phyloP scores from a whole-genome alignment of 2,888 invertebrate genomes.

The Disparrhopalites patrizii region DNA sequence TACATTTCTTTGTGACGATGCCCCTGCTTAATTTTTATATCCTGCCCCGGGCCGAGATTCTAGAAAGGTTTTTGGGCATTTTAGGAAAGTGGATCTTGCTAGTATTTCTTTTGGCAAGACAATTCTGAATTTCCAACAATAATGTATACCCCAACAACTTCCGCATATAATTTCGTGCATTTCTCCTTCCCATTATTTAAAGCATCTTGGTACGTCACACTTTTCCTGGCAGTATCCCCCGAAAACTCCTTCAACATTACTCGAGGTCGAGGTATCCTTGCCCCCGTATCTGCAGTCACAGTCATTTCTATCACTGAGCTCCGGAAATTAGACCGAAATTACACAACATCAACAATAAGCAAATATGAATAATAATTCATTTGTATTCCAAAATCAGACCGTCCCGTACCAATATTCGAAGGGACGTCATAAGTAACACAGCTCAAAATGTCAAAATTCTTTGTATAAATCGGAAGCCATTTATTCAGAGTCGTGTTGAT shows the following conservation, averaged over 20 bases:
- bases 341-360: neutral
- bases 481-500: too few relatives aligned
- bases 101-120: neutral
- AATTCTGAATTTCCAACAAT: neutral
- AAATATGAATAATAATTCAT: conserved; percentile 10
- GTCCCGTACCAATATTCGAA: too few relatives aligned
- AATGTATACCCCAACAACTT: conserved; percentile 9
- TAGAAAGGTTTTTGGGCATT: neutral
- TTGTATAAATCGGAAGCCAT: too few relatives aligned
- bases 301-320: conserved; percentile 13
- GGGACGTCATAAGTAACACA: too few relatives aligned
- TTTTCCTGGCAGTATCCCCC: neutral
- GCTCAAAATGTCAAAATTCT: too few relatives aligned
- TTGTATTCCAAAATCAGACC: too few relatives aligned
- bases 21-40: conserved; percentile 9
- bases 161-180: conserved; percentile 15
- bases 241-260: neutral
- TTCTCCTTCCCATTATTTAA: neutral
- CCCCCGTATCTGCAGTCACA: conserved; percentile 2
- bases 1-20: too few relatives aligned
- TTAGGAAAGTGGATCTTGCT: neutral
- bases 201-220: neutral
- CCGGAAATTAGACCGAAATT: too few relatives aligned
- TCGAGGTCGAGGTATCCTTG: conserved; percentile 8
- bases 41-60: neutral